Evolutionary conservation across 1,140 invertebrate species (phyloP), one percentile per base, ranked within the genome.

Genomic region (Proctacanthus coquilletti): DNA sequence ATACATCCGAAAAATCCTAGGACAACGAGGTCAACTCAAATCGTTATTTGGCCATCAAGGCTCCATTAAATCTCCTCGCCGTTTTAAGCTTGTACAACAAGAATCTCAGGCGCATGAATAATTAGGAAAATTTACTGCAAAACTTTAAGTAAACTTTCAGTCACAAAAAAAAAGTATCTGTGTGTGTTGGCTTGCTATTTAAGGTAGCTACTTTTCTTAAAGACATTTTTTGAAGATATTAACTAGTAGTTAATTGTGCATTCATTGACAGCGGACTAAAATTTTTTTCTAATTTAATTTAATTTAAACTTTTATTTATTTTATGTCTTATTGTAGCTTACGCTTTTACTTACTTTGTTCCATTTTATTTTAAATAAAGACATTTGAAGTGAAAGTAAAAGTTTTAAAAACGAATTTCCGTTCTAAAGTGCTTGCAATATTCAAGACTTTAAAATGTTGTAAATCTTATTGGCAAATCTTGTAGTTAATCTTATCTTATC

Each of bases 31-130:
- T 42, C 55, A 74, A 52, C 53, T 73, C 0, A 58, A 74, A 42
- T 74, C 75, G 0, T 61, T 80, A 23, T 77, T 80, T 25, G 77
- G 77, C 0, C 76, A 81, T 0, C 78, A 82, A 46, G 79, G 80
- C 20, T 80, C 78, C 0, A 71, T 84, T 14, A 87, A 86, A 56
- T 84, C 80, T 43, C 84, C 84, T 5, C 69, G 84, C 23, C 71
- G 84, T 30, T 85, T 84, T 60, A 86, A 85, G 56, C 67, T 89
- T 27, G 84, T 91, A 17, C 83, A 87, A 54, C 84, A 88, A 60
- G 84, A 91, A 61, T 87, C 84, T 3, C 80, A 86, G 62, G 86
- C 77, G 42, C 86, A 85, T 50, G 84, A 91, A 53, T 88, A 84
- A 74, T 48, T 41, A 25, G 9, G 14, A 35, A 35, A 35, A 35